Percentiles rank a stretch among this genome's conserved stretches.
These are phyloP conservation scores for Zeuzera pyrina DNA, from an alignment of 2,888 invertebrate genomes.

Conservation along the genomic window DNA sequence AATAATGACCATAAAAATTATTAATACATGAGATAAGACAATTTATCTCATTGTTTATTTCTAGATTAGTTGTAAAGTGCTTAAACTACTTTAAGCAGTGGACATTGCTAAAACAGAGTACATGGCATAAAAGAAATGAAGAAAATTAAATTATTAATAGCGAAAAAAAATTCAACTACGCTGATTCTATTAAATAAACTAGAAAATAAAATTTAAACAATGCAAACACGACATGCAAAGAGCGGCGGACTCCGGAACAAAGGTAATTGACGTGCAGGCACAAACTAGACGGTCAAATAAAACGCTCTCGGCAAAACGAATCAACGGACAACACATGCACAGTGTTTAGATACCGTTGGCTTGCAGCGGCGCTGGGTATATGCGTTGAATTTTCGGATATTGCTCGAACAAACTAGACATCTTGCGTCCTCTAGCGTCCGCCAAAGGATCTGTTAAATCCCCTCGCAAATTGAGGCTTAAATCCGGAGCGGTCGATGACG, in stretches of 20 bases:
- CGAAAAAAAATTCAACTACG: slow-evolving; percentile 28
- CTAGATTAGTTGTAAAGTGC: too few species aligned
- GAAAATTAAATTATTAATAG: too few species aligned
- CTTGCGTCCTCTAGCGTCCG: slow-evolving; percentile 65
- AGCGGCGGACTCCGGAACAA: slow-evolving; percentile 39
- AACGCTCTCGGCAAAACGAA: slow-evolving; percentile 41
- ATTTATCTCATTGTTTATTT: too few species aligned
- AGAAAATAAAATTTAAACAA: slow-evolving; percentile 40
- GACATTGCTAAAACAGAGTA: too few species aligned
- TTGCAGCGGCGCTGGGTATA: slow-evolving; percentile 78
- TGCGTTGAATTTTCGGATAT: slow-evolving; percentile 83
- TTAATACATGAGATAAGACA: too few species aligned
- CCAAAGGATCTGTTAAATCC: slow-evolving; percentile 50
- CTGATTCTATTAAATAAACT: slow-evolving; percentile 28
- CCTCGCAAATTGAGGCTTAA: slow-evolving; percentile 55
- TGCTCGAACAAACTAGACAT: slow-evolving; percentile 81
- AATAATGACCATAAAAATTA: too few species aligned
- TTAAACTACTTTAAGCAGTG: too few species aligned
- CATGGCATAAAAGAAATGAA: too few species aligned
- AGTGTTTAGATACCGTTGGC: slow-evolving; percentile 52
- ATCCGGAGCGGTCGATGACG: slow-evolving; percentile 43
- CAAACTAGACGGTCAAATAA: slow-evolving; percentile 40
- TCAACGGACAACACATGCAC: slow-evolving; percentile 45
- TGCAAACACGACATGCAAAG: slow-evolving; percentile 58
- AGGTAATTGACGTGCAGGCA: slow-evolving; percentile 54